Percentiles rank a stretch among this genome's conserved stretches.
phyloP scores from a whole-genome alignment of 2,888 invertebrate genomes.

The Synanthedon formicaeformis region DNA sequence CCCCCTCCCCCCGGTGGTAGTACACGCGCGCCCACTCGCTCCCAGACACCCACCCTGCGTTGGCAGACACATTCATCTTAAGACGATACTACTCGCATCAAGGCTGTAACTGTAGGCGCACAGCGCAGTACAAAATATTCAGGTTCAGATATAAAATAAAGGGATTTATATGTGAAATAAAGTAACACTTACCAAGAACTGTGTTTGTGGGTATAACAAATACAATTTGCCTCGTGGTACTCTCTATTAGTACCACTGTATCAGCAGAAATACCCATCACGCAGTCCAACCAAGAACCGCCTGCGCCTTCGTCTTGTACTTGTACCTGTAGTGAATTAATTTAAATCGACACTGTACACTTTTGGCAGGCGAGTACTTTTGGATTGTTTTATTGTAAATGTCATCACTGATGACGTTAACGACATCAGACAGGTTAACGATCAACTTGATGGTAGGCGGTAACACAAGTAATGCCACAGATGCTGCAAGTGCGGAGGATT shows the following conservation, averaged over 20 bases:
- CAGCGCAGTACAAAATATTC: no score
- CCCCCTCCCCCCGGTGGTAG: conserved; percentile 94
- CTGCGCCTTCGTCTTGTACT: conserved; percentile 67
- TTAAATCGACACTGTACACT: no score
- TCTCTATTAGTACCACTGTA: conserved; percentile 88
- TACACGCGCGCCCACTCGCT: conserved; percentile 81
- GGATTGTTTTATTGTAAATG: no score
- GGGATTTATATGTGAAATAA: not conserved
- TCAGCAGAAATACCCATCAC: conserved; percentile 90
- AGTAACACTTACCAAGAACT: conserved; percentile 69
- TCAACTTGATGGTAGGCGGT: no score
- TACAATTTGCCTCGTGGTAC: conserved; percentile 82
- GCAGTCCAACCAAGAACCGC: conserved; percentile 75
- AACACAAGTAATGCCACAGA: no score
- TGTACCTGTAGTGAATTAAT: conserved; percentile 67
- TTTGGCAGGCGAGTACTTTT: no score
- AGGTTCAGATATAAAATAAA: not conserved
- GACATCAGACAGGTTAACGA: no score
- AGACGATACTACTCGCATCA: no score
- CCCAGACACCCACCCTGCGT: conserved; percentile 66
- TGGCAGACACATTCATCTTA: no score
- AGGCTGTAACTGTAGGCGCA: no score
- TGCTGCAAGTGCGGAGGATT: no score
- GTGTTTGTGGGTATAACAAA: conserved; percentile 87
- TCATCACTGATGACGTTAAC: no score